phyloP scores from a whole-genome alignment of 2,797 vertebrate genomes.

The Crypturellus tataupa region DNA sequence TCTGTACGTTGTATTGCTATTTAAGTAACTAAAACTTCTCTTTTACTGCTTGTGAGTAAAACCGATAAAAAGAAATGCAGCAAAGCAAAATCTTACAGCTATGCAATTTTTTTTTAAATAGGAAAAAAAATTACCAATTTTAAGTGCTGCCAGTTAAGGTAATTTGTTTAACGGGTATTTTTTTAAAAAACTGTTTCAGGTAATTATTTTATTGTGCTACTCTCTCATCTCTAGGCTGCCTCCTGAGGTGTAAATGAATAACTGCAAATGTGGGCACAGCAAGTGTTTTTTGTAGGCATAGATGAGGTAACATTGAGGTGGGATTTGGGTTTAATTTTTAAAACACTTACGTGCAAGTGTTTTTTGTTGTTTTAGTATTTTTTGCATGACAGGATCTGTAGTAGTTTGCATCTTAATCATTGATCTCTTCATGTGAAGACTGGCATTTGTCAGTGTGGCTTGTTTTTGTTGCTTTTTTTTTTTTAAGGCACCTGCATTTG shows the following conservation, averaged over 20 bases:
- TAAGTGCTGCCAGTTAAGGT: constrained; percentile 78
- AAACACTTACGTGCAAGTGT: neutral
- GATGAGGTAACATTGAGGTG: constrained; percentile 28
- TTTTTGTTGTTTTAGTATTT: constrained; percentile 59
- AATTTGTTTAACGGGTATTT: constrained; percentile 84
- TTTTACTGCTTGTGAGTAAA: constrained; percentile 74
- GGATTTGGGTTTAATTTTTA: constrained; percentile 62
- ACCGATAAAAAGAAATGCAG: constrained; percentile 45
- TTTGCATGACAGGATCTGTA: constrained; percentile 70
- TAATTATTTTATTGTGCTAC: constrained; percentile 80
- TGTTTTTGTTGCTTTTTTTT: neutral
- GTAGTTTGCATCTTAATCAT: constrained; percentile 70
- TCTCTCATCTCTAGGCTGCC: constrained; percentile 78
- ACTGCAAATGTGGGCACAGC: constrained; percentile 58
- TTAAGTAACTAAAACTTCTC: constrained; percentile 65
- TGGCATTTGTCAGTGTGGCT: constrained; percentile 69
- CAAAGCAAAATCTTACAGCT: constrained; percentile 82
- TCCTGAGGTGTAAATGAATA: constrained; percentile 69
- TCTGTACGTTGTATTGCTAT: constrained; percentile 67
- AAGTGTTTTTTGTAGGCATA: constrained; percentile 14
- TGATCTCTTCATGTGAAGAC: constrained; percentile 67
- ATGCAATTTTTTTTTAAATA: constrained; percentile 81
- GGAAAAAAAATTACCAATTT: constrained; percentile 66
- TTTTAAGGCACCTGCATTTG: constrained; percentile 66
- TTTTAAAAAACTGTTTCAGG: constrained; percentile 76